Evolutionary conservation across 2,113 vertebrate species (phyloP).

Genomic region (Anoplopoma fimbria): DNA sequence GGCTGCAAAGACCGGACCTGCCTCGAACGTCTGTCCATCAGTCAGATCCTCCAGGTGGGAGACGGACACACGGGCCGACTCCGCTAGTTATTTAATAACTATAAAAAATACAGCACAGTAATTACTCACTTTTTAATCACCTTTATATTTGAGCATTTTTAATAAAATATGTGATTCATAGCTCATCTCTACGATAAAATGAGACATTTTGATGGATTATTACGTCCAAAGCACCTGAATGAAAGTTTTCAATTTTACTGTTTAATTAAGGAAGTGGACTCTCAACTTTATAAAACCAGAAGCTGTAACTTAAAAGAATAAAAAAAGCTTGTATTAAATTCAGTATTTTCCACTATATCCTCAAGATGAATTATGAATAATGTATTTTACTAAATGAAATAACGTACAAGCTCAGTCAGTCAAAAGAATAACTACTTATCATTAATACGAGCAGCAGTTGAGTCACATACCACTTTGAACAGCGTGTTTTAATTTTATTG

Average conservation of each 20-base stretch:
- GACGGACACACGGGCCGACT: background rate
- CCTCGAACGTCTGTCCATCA: conserved; percentile 70
- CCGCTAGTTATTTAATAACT: background rate
- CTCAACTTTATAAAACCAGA: too few relatives aligned
- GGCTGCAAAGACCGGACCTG: conserved; percentile 77
- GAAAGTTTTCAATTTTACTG: background rate
- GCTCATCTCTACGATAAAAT: background rate
- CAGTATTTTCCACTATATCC: background rate
- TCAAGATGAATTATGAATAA: conserved; percentile 36
- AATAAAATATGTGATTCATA: conserved; percentile 7
- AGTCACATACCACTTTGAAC: conserved; percentile 13
- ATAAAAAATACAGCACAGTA: background rate
- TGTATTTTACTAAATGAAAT: conserved; percentile 14
- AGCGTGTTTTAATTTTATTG: background rate
- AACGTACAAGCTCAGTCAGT: background rate
- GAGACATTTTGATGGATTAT: conserved; percentile 22
- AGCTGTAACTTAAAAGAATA: too few relatives aligned
- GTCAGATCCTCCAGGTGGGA: conserved; percentile 80
- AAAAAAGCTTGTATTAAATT: background rate
- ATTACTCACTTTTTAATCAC: conserved; percentile 9
- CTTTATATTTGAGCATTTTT: conserved; percentile 40
- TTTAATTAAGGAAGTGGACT: conserved; percentile 19
- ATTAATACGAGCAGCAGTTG: conserved; percentile 10
- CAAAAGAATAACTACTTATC: background rate
- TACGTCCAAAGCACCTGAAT: conserved; percentile 1